phyloP scores from a whole-genome alignment of 2,797 vertebrate species.

The Mormyrops boulengeri region DNA sequence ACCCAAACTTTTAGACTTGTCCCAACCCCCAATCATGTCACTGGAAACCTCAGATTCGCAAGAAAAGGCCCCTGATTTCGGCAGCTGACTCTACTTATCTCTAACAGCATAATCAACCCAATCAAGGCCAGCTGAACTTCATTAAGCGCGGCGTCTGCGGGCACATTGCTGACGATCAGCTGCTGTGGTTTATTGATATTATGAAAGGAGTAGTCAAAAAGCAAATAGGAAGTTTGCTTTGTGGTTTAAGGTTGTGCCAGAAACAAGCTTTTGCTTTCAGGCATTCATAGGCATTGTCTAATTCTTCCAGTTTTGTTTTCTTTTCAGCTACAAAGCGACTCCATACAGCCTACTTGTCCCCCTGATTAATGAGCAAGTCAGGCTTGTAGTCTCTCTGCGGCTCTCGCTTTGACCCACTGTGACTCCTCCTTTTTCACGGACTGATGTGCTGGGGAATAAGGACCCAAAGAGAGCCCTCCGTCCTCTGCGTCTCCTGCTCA shows the following conservation, averaged over 20 bases:
- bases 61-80: background rate
- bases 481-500: background rate
- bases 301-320: background rate
- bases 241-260: background rate
- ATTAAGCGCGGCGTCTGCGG: background rate
- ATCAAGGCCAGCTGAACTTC: background rate
- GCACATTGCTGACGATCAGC: background rate
- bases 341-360: background rate
- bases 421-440: background rate
- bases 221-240: background rate
- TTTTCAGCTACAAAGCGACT: background rate
- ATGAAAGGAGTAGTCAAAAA: background rate
- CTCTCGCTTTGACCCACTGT: background rate
- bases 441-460: background rate
- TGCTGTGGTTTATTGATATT: background rate
- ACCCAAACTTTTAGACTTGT: background rate
- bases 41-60: background rate
- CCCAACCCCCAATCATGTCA: background rate
- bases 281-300: background rate
- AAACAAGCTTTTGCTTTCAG: background rate
- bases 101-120: background rate
- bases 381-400: background rate
- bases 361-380: background rate
- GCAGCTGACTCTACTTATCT: constrained; percentile 11
- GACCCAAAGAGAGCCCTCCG: background rate